Evolutionary conservation across 2,113 vertebrate genomes (phyloP).

Genomic region (Salvelinus fontinalis): DNA sequence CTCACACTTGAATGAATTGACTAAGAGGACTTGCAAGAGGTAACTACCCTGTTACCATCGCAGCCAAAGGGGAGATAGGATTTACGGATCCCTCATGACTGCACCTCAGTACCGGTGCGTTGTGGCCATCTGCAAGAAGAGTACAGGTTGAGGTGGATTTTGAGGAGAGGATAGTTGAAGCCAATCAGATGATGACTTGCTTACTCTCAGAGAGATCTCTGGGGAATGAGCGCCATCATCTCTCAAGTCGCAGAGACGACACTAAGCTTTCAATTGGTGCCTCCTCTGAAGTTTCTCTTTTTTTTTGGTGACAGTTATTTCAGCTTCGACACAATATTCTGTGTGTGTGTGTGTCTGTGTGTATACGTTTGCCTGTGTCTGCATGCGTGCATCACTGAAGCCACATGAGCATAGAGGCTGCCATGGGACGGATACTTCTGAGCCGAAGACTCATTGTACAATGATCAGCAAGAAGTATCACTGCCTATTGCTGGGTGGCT

Average conservation of each 20-base stretch:
- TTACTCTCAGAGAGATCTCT: slow-evolving; percentile 9
- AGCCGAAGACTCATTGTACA: too few relatives aligned
- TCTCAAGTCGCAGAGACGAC: background rate
- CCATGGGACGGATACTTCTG: too few relatives aligned
- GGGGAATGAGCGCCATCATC: slow-evolving; percentile 17
- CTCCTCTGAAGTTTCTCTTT: background rate
- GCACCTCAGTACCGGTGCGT: slow-evolving; percentile 10
- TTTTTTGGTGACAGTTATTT: background rate
- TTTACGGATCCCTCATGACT: slow-evolving; percentile 1
- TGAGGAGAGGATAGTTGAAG: background rate
- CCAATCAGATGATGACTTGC: slow-evolving; percentile 23
- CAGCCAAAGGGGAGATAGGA: background rate
- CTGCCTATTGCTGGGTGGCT: slow-evolving; percentile 19
- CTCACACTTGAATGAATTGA: background rate
- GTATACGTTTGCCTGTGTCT: background rate
- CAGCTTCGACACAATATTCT: background rate
- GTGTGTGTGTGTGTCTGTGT: background rate
- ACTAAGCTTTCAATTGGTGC: background rate
- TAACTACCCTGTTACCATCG: background rate
- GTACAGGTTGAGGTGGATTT: background rate
- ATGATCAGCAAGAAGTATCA: background rate
- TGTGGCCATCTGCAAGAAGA: slow-evolving; percentile 15
- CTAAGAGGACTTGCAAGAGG: background rate
- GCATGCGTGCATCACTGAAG: too few relatives aligned
- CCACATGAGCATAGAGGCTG: too few relatives aligned